Conservation (phyloP, 1,140 invertebrate genomes). For the Condylostylus longicornis region DNA sequence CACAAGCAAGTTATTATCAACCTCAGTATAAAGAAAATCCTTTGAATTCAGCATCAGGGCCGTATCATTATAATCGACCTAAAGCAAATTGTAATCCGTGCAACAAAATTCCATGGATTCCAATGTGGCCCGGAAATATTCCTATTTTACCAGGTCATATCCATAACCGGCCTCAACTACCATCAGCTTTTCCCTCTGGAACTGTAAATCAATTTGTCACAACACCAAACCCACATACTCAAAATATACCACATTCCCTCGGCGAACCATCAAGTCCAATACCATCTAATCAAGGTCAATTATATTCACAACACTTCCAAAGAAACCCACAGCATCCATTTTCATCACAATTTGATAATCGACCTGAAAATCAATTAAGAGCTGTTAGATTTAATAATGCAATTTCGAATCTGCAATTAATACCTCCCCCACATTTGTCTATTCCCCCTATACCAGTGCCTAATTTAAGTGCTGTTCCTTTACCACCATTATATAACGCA, state of each 20-base stretch:
- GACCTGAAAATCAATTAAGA: constrained; percentile 12
- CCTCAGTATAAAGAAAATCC: neutral
- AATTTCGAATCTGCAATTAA: constrained; percentile 7
- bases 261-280: constrained; percentile 2
- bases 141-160: constrained; percentile 26
- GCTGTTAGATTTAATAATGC: constrained; percentile 20
- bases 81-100: constrained; percentile 51
- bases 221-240: constrained; percentile 11
- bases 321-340: too few relatives aligned
- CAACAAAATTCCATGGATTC: constrained; percentile 62
- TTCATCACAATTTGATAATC: neutral
- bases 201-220: constrained; percentile 11
- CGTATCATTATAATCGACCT: constrained; percentile 22
- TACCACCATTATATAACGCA: constrained; percentile 42
- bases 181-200: constrained; percentile 9
- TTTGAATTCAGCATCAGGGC: too few relatives aligned
- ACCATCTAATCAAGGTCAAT: constrained; percentile 6
- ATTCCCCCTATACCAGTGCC: constrained; percentile 36
- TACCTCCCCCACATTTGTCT: constrained; percentile 25
- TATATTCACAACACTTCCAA: neutral
- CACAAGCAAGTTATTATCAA: neutral
- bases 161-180: constrained; percentile 15
- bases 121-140: constrained; percentile 39
- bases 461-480: constrained; percentile 35
- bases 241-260: constrained; percentile 8